Base-by-base conservation (phyloP, 2,797 vertebrate genomes). In the Oreortyx pictus region DNA sequence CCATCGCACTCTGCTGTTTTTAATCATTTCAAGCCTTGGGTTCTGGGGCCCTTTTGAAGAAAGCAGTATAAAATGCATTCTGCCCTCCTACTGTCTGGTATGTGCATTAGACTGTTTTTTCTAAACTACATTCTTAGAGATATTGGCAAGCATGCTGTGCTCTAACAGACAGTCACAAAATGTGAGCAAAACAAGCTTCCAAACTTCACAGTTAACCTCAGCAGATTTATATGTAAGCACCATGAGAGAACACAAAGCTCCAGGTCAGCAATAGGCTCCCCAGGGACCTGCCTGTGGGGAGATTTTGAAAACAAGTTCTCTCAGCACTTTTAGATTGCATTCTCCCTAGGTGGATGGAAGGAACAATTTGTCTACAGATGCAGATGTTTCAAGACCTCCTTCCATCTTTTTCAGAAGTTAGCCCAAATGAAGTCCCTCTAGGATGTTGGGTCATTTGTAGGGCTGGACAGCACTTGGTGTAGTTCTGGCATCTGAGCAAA, bases 91-190 rank as follows among this genome's bases (percentile, higher is more conserved):
- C 66, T 60, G 82, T 92, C 93, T 94, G 87, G 82, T 86, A 89
- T 84, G 90, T 35, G 43, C 67, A 75, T 82, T 93, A 31, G 54
- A 46, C 47, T 94, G 18, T 93, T 93, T 86, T 57, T 94, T 92
- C 89, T 93, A 95, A 93, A 85, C 88, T 86, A 77, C 82, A 76
- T 94, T 96, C 89, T 88, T 93, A 59, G 82, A 78, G 43, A 72
- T 89, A 81, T 16, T 93, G 80, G 91, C 85, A 92, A 90, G 92
- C 56, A 17, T 2, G 11, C 91, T 79, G 18, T 81, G 70, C 67
- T 92, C 70, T 66, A 79, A 75, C 13, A 86, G 66, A 67, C 87
- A 52, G 79, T 86, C 73, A 44, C 31, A 49, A 86, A 81, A 61
- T 47, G 57, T 0, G 0, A 90, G 71, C 0, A 0, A 62, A 89